Conservation (phyloP, 2,888 invertebrate species). For the Steinernema carpocapsae region DNA sequence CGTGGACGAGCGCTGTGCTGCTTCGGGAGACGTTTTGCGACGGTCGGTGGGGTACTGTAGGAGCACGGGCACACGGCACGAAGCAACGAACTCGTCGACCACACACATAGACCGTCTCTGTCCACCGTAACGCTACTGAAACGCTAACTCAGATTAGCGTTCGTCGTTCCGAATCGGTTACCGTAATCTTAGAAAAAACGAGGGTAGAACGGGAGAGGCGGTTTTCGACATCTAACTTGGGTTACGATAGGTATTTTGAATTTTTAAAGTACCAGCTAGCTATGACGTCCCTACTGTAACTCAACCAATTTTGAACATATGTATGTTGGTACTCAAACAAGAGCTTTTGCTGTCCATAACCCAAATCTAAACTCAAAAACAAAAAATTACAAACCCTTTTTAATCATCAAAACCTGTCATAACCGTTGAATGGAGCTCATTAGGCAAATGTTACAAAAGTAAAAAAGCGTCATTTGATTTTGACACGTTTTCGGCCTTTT, state of each 20-base stretch:
- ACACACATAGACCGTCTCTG: constrained; percentile 20
- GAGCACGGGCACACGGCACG: constrained; percentile 23
- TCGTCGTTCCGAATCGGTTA: neutral
- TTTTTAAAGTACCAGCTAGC: too few species aligned
- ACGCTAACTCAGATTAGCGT: constrained; percentile 27
- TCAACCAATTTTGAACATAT: neutral
- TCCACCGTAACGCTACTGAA: constrained; percentile 26
- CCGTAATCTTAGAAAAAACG: constrained; percentile 3
- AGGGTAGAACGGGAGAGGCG: neutral
- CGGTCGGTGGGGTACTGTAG: constrained; percentile 10
- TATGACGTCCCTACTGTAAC: constrained; percentile 10
- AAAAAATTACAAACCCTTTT: neutral
- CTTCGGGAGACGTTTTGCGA: too few species aligned
- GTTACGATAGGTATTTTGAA: too few species aligned
- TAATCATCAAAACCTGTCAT: neutral
- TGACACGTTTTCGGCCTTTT: too few species aligned
- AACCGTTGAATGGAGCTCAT: too few species aligned
- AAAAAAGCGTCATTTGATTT: too few species aligned
- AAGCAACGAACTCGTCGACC: constrained; percentile 22
- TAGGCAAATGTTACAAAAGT: too few species aligned
- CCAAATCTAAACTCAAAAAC: neutral
- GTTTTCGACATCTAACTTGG: too few species aligned
- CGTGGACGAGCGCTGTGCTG: neutral
- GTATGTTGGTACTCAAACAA: neutral
- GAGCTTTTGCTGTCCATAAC: neutral